Conservation (phyloP, 1,140 invertebrate species). For the Eupeodes corollae region DNA sequence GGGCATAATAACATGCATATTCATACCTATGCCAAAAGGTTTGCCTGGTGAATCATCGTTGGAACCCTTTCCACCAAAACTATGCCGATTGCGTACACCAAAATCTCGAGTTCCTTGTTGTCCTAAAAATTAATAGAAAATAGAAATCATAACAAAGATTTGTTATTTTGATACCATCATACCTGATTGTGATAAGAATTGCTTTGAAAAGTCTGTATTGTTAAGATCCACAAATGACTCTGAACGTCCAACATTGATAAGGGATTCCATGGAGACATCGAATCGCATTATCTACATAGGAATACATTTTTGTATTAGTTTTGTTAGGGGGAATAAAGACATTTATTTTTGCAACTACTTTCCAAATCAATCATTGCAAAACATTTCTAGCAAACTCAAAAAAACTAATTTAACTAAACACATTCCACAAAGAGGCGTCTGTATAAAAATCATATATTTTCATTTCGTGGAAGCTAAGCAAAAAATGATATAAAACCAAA, state of each 20-base stretch:
- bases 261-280: conserved; percentile 62
- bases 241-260: conserved; percentile 57
- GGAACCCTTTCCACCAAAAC: conserved; percentile 33
- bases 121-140: conserved; percentile 11
- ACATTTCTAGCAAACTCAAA: not conserved
- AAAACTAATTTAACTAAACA: not conserved
- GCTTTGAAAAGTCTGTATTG: conserved; percentile 30
- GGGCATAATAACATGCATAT: conserved; percentile 6
- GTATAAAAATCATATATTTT: not conserved
- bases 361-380: conserved; percentile 2
- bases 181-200: conserved; percentile 13
- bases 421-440: too few relatives aligned
- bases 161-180: conserved; percentile 7
- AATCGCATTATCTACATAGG: conserved; percentile 61
- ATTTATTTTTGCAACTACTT: conserved; percentile 8
- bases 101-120: conserved; percentile 12
- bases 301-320: conserved; percentile 24
- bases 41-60: conserved; percentile 42
- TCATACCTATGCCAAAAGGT: conserved; percentile 69
- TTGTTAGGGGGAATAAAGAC: conserved; percentile 8
- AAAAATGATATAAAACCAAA: not conserved
- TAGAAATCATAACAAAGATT: conserved; percentile 1
- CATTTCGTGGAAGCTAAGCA: not conserved
- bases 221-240: conserved; percentile 74
- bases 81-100: conserved; percentile 27